Base-by-base conservation (phyloP, 2,113 vertebrate species). In the Prinia subflava region DNA sequence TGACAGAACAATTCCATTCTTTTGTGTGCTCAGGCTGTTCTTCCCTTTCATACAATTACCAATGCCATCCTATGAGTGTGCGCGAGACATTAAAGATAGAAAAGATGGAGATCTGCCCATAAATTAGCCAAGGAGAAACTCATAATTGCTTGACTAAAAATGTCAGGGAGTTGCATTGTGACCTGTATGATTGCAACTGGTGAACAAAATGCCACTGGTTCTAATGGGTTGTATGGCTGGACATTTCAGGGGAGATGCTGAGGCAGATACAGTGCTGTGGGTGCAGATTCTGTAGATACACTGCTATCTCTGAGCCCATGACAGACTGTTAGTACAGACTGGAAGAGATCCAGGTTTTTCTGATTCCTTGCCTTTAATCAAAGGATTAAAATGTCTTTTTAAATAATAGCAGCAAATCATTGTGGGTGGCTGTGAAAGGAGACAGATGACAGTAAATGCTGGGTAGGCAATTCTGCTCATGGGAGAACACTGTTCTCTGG, bases 341-440 rank as follows among this genome's bases (percentile, higher is more conserved):
- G 90, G 67, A 86, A 44, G 55, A 77, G 55, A 67, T 67, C 33
- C 79, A 91, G 2, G 5, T 35, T 94, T 83, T 93, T 83, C 59
- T 92, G 63, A 70, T 63, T 90, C 68, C 55, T 69, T 75, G 63
- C 50, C 62, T 97, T 92, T 88, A 91, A 70, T 75, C 68, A 78
- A 67, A 94, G 47, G 59, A 85, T 57, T 67, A 63, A 83, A 94
- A 79, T 67, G 24, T 77, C 69, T 65, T 91, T 85, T 90, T 77
- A 90, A 94, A 88, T 89, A 95, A 91, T 64, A 87, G 25, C 84
- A 83, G 59, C 39, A 67, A 85, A 82, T 46, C 11, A 13, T 85
- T 91, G 78, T 80, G 93, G 65, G 55, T 85, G 70, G 47, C 33
- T 87, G 69, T 92, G 91, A 96, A 87, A 85, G 46, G 81, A 95